phyloP scores from a whole-genome alignment of 2,113 vertebrate genomes.

The Tragelaphus imberbis region DNA sequence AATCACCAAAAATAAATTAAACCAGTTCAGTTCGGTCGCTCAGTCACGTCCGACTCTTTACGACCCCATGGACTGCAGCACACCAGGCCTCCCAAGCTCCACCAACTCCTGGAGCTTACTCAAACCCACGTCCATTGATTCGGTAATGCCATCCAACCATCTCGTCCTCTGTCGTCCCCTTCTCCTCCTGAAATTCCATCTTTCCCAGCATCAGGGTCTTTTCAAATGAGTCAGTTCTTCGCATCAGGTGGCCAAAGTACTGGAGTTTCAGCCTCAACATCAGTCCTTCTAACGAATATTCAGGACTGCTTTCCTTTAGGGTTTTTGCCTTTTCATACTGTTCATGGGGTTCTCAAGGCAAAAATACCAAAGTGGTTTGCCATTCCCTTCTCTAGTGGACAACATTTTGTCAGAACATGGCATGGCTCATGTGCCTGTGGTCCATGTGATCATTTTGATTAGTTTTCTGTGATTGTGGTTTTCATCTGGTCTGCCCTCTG shows the following conservation, averaged over 20 bases:
- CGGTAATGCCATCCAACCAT: background rate
- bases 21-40: background rate
- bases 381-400: background rate
- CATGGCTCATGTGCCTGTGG: background rate
- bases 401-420: background rate
- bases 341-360: background rate
- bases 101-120: background rate
- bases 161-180: background rate
- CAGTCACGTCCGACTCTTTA: background rate
- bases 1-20: background rate
- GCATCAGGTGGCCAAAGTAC: background rate
- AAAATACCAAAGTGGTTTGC: background rate
- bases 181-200: background rate
- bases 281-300: background rate
- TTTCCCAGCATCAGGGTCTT: background rate
- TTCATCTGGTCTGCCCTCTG: background rate
- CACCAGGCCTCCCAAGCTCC: background rate
- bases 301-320: background rate
- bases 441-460: background rate
- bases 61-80: background rate
- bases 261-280: background rate
- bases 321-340: background rate
- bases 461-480: background rate
- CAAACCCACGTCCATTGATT: background rate
- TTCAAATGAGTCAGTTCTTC: background rate